Evolutionary conservation across 2,113 vertebrate species (phyloP), one percentile per base, ranked within the genome.

Genomic region (Myotis yumanensis): DNA sequence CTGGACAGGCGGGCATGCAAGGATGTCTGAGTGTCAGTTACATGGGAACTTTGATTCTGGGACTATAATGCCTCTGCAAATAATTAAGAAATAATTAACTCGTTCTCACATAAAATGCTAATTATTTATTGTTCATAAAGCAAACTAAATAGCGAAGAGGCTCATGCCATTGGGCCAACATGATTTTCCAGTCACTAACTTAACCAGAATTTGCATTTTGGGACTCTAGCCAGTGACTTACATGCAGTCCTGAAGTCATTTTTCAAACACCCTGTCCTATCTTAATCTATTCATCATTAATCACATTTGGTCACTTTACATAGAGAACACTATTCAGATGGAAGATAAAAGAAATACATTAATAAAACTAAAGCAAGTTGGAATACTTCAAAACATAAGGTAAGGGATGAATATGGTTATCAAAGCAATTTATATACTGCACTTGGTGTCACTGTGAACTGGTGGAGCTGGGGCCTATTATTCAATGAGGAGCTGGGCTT

Each of bases 281-380:
- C 98, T 98, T 98, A 98, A 99, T 99, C 98, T 98, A 98, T 98
- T 98, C 98, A 98, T 98, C 98, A 98, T 99, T 98, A 98, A 98
- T 99, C 98, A 99, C 98, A 97, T 98, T 98, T 98, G 98, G 98
- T 98, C 98, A 98, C 97, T 98, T 98, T 98, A 98, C 98, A 98
- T 98, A 98, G 97, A 97, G 98, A 98, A 98, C 98, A 98, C 97
- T 96, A 98, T 98, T 98, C 98, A 97, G 98, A 98, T 98, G 96
- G 97, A 98, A 98, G 98, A 98, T 99, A 99, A 98, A 98, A 98
- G 98, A 98, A 98, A 99, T 98, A 97, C 98, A 98, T 98, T 98
- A 98, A 98, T 98, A 98, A 98, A 98, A 96, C 97, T 95, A 98
- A 98, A 98, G 97, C 96, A 96, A 95, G 94, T 97, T 71, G 89